Base-by-base conservation (phyloP, 2,797 vertebrate species). In the Spinus olivaceus region DNA sequence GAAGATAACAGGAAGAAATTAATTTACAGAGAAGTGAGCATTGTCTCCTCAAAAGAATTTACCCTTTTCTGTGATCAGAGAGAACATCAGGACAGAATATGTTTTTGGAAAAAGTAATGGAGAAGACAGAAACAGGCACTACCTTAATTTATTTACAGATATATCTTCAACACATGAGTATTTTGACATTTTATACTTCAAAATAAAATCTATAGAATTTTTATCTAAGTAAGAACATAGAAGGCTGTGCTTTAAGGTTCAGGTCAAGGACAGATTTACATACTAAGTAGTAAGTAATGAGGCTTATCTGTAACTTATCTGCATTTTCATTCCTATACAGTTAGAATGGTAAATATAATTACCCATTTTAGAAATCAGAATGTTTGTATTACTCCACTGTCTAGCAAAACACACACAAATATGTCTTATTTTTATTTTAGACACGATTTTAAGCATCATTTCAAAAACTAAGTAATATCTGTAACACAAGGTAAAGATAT, bases 1-100 rank as follows among this genome's bases (percentile, higher is more conserved):
- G 79, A 94, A 91, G 41, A 82, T 82, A 94, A 89, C 24, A 90
- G 57, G 37, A 56, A 61, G 69, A 95, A 96, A 94, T 82, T 90
- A 17, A 92, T 95, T 94, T 94, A 60, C 25, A 88, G 64, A 41
- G 9, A n/a, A 92, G 25, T 59, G 7, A 64, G 12, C 19, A 77
- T 77, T 61, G 54, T 86, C 71, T 88, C 39, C 51, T 47, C 14
- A 76, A 78, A 96, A 81, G 21, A 22, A 89, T 94, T 81, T 71
- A 63, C 56, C 11, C 25, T 49, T 91, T 91, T 21, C 30, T 77
- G 23, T 91, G 69, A 46, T 81, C 90, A 83, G 25, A 85, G 33
- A 88, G 49, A 95, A 33, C 2, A 89, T 8, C 32, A 50, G 14
- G 50, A 28, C 12, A 79, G 81, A 95, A 81, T 33, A 60, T 19